Evolutionary conservation across 2,797 vertebrate species (phyloP).

Genomic region (Picus viridis): DNA sequence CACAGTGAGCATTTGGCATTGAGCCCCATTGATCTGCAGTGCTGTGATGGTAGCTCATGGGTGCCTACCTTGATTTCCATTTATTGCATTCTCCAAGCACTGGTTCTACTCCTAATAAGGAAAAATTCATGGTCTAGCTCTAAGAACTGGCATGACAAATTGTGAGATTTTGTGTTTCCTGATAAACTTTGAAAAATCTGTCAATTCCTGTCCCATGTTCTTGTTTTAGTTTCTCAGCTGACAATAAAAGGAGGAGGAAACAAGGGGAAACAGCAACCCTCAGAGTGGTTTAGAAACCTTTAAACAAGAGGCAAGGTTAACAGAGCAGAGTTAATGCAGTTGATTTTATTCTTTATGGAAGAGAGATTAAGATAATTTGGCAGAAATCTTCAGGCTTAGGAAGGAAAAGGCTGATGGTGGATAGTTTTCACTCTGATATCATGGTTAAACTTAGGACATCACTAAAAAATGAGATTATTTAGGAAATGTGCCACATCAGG

Average conservation of each 20-base stretch:
- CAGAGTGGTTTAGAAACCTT: slow-evolving; percentile 35
- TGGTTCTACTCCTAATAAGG: not conserved
- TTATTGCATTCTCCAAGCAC: not conserved
- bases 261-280: not conserved
- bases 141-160: not conserved
- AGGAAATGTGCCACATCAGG: not conserved
- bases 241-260: not conserved
- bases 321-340: slow-evolving; percentile 23
- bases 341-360: slow-evolving; percentile 39
- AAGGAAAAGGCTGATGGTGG: not conserved
- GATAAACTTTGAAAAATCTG: not conserved
- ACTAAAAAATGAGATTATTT: slow-evolving; percentile 29
- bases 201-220: not conserved
- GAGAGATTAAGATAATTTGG: slow-evolving; percentile 29
- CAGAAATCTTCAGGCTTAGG: slow-evolving; percentile 24
- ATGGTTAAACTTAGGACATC: slow-evolving; percentile 2
- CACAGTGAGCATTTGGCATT: not conserved
- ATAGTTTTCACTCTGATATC: not conserved
- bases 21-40: not conserved
- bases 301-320: slow-evolving; percentile 53
- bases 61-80: not conserved
- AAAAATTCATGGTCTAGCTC: not conserved
- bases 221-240: not conserved
- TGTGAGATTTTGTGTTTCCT: not conserved
- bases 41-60: not conserved